A percentile compares a stretch with the other conserved stretches of the same genome.
Conservation (phyloP, 2,113 vertebrate species). For the Suncus etruscus region DNA sequence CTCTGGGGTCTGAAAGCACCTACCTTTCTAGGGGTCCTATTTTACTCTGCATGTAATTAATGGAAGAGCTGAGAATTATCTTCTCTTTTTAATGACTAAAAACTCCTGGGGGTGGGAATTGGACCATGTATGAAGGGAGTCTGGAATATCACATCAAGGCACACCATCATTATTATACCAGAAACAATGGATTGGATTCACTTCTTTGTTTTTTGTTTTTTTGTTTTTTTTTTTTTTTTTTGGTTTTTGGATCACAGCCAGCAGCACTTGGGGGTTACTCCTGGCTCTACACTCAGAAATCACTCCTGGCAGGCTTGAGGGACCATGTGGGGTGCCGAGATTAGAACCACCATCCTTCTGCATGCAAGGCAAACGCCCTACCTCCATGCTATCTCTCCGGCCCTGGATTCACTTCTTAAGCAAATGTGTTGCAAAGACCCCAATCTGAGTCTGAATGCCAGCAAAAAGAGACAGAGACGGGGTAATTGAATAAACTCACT, state of each 20-base stretch:
- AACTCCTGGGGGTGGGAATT: not conserved
- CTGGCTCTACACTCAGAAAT: too few relatives aligned
- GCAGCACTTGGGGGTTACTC: too few relatives aligned
- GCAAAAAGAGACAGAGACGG: not conserved
- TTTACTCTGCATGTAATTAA: not conserved
- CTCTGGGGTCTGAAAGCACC: not conserved
- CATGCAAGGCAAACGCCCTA: too few relatives aligned
- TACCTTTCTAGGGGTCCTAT: not conserved
- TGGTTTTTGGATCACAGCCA: too few relatives aligned
- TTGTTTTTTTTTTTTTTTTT: too few relatives aligned
- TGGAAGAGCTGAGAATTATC: not conserved
- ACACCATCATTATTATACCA: not conserved
- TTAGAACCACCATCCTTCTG: too few relatives aligned
- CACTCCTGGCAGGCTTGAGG: too few relatives aligned
- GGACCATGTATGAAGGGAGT: not conserved
- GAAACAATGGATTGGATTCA: not conserved
- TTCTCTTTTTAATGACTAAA: not conserved
- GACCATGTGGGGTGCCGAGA: too few relatives aligned
- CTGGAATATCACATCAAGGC: not conserved
- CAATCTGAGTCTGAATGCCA: not conserved
- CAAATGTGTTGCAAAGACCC: not conserved
- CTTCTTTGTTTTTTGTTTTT: not conserved
- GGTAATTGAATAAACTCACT: conserved; percentile 27
- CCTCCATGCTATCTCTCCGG: too few relatives aligned
- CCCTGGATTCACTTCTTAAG: not conserved